Percentiles rank a stretch among this genome's conserved stretches.
Conservation (phyloP, 30 jellyfish, hydroid and myxozoan species). For the Mastigias papua region DNA sequence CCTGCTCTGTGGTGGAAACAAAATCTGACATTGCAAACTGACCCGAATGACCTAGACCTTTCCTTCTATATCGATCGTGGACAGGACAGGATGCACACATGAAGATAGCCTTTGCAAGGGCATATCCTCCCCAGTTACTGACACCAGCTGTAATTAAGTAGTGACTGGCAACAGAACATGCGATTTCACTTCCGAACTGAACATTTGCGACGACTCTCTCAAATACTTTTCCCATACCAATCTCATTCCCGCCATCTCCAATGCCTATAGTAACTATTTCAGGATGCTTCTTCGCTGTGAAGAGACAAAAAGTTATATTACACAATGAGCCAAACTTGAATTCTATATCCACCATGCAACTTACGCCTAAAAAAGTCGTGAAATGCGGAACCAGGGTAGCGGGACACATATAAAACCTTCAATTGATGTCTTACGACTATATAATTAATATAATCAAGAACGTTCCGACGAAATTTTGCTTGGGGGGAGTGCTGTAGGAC, state of each 20-base stretch:
- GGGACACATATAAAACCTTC: too few species aligned
- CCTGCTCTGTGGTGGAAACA: constrained; percentile 73
- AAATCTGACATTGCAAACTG: constrained; percentile 40
- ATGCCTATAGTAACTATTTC: constrained; percentile 89
- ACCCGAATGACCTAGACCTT: constrained; percentile 74
- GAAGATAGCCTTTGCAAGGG: constrained; percentile 85
- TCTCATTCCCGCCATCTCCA: constrained; percentile 98
- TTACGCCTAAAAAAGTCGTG: too few species aligned
- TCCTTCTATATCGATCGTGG: constrained; percentile 83
- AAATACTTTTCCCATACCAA: constrained; percentile 93
- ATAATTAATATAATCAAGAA: too few species aligned
- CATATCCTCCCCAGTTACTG: constrained; percentile 97
- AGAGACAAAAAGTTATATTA: neutral
- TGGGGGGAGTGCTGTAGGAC: too few species aligned
- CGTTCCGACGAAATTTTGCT: too few species aligned
- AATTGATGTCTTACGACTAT: too few species aligned
- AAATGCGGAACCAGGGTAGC: too few species aligned
- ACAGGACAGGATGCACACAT: constrained; percentile 78
- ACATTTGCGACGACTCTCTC: constrained; percentile 67
- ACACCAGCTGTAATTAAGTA: constrained; percentile 87
- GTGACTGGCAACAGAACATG: constrained; percentile 62
- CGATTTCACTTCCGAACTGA: constrained; percentile 78
- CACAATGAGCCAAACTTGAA: neutral
- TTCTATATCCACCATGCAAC: too few species aligned
- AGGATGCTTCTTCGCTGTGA: constrained; percentile 52